A percentile compares a stretch with the other conserved stretches of the same genome.
phyloP scores from a whole-genome alignment of 2,113 vertebrate genomes.

The Xiphias gladius region DNA sequence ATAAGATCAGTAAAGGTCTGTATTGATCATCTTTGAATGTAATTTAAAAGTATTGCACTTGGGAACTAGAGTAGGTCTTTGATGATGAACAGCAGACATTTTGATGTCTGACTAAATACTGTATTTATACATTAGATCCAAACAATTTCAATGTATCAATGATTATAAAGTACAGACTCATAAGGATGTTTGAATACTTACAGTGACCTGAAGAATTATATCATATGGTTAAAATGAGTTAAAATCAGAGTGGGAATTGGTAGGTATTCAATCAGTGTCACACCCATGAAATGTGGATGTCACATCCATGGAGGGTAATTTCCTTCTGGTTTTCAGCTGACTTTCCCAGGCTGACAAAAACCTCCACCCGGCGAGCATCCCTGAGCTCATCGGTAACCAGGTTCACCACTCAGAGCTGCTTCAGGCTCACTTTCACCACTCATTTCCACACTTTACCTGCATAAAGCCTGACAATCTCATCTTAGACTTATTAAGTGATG shows the following conservation, averaged over 20 bases:
- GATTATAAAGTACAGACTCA: slow-evolving; percentile 45
- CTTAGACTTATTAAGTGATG: slow-evolving; percentile 17
- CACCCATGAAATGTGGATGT: slow-evolving; percentile 45
- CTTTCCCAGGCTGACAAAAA: slow-evolving; percentile 40
- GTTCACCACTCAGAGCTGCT: slow-evolving; percentile 53
- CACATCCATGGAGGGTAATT: slow-evolving; percentile 66
- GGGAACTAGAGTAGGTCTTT: not conserved
- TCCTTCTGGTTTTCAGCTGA: slow-evolving; percentile 43
- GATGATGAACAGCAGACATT: not conserved
- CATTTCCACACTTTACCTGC: slow-evolving; percentile 24
- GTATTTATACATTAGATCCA: slow-evolving; percentile 13
- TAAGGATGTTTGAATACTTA: slow-evolving; percentile 20
- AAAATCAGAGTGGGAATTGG: slow-evolving; percentile 27
- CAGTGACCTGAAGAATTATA: slow-evolving; percentile 8
- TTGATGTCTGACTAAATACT: slow-evolving; percentile 14
- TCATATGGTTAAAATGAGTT: slow-evolving; percentile 38
- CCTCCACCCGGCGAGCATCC: slow-evolving; percentile 37
- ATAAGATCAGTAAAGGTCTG: slow-evolving; percentile 3
- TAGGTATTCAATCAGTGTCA: slow-evolving; percentile 40
- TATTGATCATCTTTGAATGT: slow-evolving; percentile 2
- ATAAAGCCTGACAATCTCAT: slow-evolving; percentile 18
- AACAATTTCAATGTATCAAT: not conserved
- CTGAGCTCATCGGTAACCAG: slow-evolving; percentile 54
- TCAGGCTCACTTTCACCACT: slow-evolving; percentile 27
- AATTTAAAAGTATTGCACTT: not conserved